A percentile compares a stretch with the other conserved stretches of the same genome.
Conservation (phyloP, 2,888 invertebrate genomes). For the Microctonus aethiopoides region DNA sequence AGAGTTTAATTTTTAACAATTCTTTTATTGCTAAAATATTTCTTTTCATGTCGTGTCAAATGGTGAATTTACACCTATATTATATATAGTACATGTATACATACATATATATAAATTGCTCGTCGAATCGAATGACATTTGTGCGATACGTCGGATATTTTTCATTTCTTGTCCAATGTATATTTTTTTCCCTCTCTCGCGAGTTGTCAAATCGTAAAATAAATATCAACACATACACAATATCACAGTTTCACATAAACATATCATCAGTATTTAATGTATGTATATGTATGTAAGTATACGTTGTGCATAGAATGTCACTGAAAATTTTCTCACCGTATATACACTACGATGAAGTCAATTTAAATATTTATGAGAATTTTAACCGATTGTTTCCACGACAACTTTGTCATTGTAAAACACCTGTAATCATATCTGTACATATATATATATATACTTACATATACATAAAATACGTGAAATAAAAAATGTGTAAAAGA, state of each 20-base stretch:
- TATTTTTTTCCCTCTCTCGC: no score
- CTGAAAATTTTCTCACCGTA: neutral
- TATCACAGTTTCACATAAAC: neutral
- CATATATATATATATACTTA: no score
- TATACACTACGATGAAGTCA: neutral
- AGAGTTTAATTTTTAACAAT: no score
- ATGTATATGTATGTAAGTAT: neutral
- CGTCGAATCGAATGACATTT: constrained; percentile 7
- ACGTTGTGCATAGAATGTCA: neutral
- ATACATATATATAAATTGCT: neutral
- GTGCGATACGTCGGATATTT: constrained; percentile 7
- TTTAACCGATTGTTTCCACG: constrained; percentile 6
- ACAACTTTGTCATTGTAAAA: constrained; percentile 9
- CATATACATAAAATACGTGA: neutral
- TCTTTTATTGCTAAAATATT: no score
- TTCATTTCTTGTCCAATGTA: constrained; percentile 16
- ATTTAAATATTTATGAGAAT: constrained; percentile 25
- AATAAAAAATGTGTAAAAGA: neutral
- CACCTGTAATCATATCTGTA: neutral
- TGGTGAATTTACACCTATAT: neutral
- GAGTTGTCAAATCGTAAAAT: neutral
- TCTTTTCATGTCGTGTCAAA: no score
- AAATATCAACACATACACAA: neutral
- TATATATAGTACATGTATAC: neutral
- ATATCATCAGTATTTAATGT: no score